Evolutionary conservation across 2,113 vertebrate genomes (phyloP).

Genomic region (Channa maculata): DNA sequence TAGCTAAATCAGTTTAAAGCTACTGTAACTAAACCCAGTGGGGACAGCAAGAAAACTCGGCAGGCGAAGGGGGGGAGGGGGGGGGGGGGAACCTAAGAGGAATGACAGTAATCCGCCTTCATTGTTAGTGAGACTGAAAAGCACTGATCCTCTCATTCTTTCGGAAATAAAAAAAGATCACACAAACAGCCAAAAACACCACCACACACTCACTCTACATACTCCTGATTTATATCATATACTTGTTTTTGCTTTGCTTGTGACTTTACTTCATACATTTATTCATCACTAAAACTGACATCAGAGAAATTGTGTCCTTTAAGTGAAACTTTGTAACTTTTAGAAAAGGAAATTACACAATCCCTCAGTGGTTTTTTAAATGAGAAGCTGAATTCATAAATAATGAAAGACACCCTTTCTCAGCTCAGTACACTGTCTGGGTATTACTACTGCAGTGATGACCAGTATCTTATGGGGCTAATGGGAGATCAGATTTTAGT

Average conservation of each 20-base stretch:
- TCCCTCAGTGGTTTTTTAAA: neutral
- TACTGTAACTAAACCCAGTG: constrained; percentile 67
- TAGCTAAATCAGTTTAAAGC: constrained; percentile 76
- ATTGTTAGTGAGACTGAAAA: constrained; percentile 52
- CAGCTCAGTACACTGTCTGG: neutral
- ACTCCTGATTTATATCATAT: neutral
- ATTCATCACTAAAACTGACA: neutral
- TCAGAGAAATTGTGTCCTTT: neutral
- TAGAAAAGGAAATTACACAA: neutral
- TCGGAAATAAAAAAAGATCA: constrained; percentile 38
- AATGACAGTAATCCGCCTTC: constrained; percentile 59
- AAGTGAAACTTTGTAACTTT: constrained; percentile 1
- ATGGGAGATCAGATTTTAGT: neutral
- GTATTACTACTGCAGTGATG: neutral
- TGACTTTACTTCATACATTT: constrained; percentile 14
- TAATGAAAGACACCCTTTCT: neutral
- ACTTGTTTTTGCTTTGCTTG: neutral
- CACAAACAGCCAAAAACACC: constrained; percentile 3
- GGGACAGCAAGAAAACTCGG: constrained; percentile 41
- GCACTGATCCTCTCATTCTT: constrained; percentile 50
- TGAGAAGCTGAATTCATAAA: neutral
- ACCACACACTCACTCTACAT: neutral
- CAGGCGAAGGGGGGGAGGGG: constrained; percentile 12
- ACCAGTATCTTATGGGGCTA: neutral
- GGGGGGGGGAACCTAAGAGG: constrained; percentile 33